A percentile compares a stretch with the other conserved stretches of the same genome.
Evolutionary conservation across 2,888 invertebrate species (phyloP).

Genomic region (Watsonalla binaria): DNA sequence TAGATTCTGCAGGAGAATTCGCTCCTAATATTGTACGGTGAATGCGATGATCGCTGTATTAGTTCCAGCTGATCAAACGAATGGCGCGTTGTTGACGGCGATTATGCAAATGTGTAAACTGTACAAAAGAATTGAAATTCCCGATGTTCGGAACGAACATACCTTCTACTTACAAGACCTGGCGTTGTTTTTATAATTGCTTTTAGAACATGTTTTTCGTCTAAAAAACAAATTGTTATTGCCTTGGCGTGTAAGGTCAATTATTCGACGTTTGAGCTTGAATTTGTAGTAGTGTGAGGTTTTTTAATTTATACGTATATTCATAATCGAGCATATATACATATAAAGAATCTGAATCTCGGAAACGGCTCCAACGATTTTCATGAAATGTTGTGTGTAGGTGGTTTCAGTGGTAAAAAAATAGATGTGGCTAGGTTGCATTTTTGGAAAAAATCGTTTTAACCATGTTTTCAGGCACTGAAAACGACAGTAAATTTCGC

Average conservation of each 20-base stretch:
- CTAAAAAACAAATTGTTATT: conserved; percentile 24
- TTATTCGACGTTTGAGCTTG: conserved; percentile 3
- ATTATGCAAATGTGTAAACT: conserved; percentile 36
- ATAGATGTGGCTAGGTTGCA: too few relatives aligned
- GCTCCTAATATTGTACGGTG: conserved; percentile 13
- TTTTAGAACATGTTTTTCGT: conserved; percentile 22
- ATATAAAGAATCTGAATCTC: too few relatives aligned
- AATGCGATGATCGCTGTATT: conserved; percentile 44
- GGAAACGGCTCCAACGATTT: too few relatives aligned
- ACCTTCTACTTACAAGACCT: conserved; percentile 9
- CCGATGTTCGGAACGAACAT: conserved; percentile 31
- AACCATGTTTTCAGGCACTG: too few relatives aligned
- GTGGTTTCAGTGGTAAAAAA: too few relatives aligned
- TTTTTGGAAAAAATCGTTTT: too few relatives aligned
- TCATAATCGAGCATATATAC: too few relatives aligned
- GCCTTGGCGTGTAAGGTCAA: conserved; percentile 18
- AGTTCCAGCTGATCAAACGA: conserved; percentile 42
- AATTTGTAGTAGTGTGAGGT: conserved; percentile 7
- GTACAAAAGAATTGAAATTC: conserved; percentile 44
- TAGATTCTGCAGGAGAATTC: conserved; percentile 11
- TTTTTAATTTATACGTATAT: too few relatives aligned
- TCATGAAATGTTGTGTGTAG: too few relatives aligned
- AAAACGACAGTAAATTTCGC: too few relatives aligned
- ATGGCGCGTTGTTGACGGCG: conserved; percentile 29
- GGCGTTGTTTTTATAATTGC: conserved; percentile 24